Conservation (phyloP, 2,113 vertebrate genomes). For the Prunella himalayana region DNA sequence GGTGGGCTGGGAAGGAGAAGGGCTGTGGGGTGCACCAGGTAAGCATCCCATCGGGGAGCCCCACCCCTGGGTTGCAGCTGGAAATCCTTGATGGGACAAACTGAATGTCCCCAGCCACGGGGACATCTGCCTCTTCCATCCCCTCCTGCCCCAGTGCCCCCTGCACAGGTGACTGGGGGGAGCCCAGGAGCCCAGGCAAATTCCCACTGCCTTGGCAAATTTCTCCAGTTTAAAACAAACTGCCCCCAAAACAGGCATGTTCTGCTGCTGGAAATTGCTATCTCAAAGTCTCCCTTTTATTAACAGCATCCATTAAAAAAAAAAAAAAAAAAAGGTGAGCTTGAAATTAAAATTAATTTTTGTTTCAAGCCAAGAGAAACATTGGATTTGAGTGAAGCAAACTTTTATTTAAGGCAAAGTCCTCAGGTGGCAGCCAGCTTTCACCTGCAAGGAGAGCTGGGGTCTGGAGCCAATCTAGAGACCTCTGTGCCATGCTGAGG, state of each 20-base stretch:
- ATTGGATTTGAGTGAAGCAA: neutral
- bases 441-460: neutral
- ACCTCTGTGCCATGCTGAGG: neutral
- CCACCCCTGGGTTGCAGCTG: neutral
- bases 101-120: fast-evolving
- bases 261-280: neutral
- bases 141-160: neutral
- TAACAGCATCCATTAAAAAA: neutral
- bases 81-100: too few relatives aligned
- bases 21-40: neutral
- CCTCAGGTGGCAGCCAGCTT: neutral
- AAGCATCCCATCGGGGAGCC: fast-evolving
- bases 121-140: neutral
- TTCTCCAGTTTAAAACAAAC: neutral
- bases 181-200: neutral
- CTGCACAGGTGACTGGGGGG: neutral
- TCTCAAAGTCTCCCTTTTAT: neutral
- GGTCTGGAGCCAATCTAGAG: neutral
- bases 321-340: neutral
- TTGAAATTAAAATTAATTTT: neutral
- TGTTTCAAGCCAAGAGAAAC: neutral
- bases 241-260: constrained; percentile 8
- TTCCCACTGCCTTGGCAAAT: neutral
- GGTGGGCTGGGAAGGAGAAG: neutral
- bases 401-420: neutral